Evolutionary conservation across 2,888 invertebrate species (phyloP).

Genomic region (Acrobasis repandana): DNA sequence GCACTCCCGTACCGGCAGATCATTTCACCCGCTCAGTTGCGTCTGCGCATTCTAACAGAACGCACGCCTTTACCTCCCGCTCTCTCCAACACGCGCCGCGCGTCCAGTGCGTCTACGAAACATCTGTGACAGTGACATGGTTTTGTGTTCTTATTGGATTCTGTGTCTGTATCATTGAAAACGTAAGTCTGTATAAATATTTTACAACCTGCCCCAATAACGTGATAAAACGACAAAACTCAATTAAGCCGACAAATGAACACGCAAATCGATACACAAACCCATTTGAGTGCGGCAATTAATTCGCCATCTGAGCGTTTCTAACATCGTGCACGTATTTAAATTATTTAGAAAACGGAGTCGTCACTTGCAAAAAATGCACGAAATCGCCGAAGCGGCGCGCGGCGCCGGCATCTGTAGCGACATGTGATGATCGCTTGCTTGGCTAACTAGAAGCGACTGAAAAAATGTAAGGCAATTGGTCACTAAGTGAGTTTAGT

Average conservation of each 20-base stretch:
- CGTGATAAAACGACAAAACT: slow-evolving; percentile 27
- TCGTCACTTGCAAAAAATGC: slow-evolving; percentile 75
- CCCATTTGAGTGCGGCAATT: slow-evolving; percentile 66
- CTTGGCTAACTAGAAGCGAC: slow-evolving; percentile 37
- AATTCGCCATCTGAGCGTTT: slow-evolving; percentile 58
- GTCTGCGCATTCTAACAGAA: slow-evolving; percentile 50
- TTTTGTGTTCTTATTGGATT: slow-evolving; percentile 76
- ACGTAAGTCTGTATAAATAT: slow-evolving; percentile 33
- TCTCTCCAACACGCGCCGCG: slow-evolving; percentile 46
- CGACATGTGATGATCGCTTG: slow-evolving; percentile 44
- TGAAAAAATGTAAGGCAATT: slow-evolving; percentile 23
- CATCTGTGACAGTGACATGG: slow-evolving; percentile 78
- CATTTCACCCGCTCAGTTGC: slow-evolving; percentile 61
- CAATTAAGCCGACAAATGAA: slow-evolving; percentile 38
- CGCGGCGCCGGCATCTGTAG: slow-evolving; percentile 45
- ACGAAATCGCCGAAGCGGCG: slow-evolving; percentile 74
- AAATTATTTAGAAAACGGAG: slow-evolving; percentile 81
- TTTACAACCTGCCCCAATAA: slow-evolving; percentile 16
- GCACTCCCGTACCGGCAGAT: slow-evolving; percentile 40
- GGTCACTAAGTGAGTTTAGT: slow-evolving; percentile 2
- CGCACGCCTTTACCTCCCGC: slow-evolving; percentile 43
- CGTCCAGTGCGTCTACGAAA: slow-evolving; percentile 51
- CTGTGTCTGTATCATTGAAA: slow-evolving; percentile 61
- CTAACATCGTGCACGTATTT: slow-evolving; percentile 74
- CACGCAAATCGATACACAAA: slow-evolving; percentile 60